Base-by-base conservation (phyloP, 2,888 invertebrate genomes). In the Scaptodrosophila latifasciaeformis region DNA sequence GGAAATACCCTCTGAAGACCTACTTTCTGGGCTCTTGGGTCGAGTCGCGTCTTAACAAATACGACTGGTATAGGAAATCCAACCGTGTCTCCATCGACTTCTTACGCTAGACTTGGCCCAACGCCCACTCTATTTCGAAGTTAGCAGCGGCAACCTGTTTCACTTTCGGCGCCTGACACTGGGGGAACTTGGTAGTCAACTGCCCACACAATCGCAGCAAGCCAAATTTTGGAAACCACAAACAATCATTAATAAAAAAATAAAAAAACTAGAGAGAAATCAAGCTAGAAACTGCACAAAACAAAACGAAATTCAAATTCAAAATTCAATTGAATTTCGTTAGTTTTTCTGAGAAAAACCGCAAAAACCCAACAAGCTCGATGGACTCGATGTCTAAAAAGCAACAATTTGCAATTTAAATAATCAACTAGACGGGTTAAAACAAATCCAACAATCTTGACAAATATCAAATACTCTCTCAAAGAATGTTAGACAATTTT, bases 291-390 rank as follows among this genome's bases (percentile, higher is more conserved):
- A n/a, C n/a, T n/a, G n/a, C n/a, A n/a, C n/a, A 5, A 30, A n/a
- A 5, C 1, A 34, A 13, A 1, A 34, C 3, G 15, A 2, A 10
- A 48, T 37, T 39, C 17, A 40, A 30, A 48, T 17, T 29, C 39
- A 57, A 56, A 60, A 57, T 62, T 59, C 54, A 59, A 18, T 43
- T 53, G 50, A 66, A 75, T 56, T 69, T 62, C 58, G 49, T 62
- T 56, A 15, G 52, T 51, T 76, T 81, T 75, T 71, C 62, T 59
- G 50, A 51, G 64, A 60, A 67, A 75, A 70, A 76, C 72, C 60
- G 60, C 64, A n/a, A n/a, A n/a, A n/a, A n/a, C n/a, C n/a, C n/a
- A n/a, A n/a, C n/a, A n/a, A n/a, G n/a, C n/a, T n/a, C n/a, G n/a
- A n/a, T n/a, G n/a, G n/a, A n/a, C n/a, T n/a, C n/a, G n/a, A n/a